Conservation (phyloP, 2,888 invertebrate species). For the Plemyria rubiginata region DNA sequence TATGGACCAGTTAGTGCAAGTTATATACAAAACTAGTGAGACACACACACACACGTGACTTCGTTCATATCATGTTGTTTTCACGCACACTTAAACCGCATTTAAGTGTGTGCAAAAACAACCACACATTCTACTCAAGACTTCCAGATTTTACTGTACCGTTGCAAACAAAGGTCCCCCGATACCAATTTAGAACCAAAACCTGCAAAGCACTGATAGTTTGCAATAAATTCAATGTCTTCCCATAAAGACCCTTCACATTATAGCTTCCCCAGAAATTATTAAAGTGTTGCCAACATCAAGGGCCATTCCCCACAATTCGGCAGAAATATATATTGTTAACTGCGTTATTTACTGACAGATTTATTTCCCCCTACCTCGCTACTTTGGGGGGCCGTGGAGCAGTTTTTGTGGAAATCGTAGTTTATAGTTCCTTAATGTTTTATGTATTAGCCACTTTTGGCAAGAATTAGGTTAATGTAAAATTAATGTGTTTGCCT, state of each 20-base stretch:
- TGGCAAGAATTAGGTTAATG: slow-evolving; percentile 41
- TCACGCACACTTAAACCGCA: too few species aligned
- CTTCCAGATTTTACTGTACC: slow-evolving; percentile 20
- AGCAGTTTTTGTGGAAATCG: slow-evolving; percentile 43
- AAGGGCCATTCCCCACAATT: slow-evolving; percentile 60
- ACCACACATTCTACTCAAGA: not conserved
- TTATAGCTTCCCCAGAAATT: slow-evolving; percentile 54
- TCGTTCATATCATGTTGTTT: too few species aligned
- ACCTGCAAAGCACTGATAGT: slow-evolving; percentile 26
- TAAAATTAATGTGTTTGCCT: slow-evolving; percentile 32
- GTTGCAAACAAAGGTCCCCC: slow-evolving; percentile 22
- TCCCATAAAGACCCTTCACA: slow-evolving; percentile 28
- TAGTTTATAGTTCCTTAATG: slow-evolving; percentile 47
- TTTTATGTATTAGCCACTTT: slow-evolving; percentile 42
- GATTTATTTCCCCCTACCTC: slow-evolving; percentile 62
- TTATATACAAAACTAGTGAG: not conserved
- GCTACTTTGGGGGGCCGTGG: slow-evolving; percentile 54
- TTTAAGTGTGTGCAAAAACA: too few species aligned
- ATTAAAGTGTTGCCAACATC: slow-evolving; percentile 69
- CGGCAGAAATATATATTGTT: slow-evolving; percentile 65
- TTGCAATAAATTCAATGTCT: slow-evolving; percentile 31
- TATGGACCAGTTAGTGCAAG: slow-evolving; percentile 44
- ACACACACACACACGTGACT: too few species aligned
- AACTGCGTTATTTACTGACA: slow-evolving; percentile 70
- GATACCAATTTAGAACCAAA: slow-evolving; percentile 34